These are phyloP conservation scores for Orientallactaga bullata DNA, from an alignment of 2,113 vertebrate genomes.

Conservation along the genomic window DNA sequence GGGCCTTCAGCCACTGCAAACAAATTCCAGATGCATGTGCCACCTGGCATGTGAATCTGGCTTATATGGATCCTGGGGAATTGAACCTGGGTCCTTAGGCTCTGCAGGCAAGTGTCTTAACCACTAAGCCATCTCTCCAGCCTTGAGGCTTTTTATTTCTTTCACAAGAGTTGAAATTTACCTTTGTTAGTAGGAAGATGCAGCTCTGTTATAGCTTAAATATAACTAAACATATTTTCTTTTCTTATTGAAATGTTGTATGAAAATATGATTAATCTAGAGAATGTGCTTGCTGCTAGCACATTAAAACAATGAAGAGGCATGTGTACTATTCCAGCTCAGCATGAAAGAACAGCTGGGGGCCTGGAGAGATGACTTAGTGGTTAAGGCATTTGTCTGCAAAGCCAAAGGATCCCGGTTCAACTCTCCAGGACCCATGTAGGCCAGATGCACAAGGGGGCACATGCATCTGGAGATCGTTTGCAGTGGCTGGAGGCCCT, in stretches of 20 bases:
- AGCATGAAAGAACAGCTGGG: conserved; percentile 21
- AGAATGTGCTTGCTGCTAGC: not conserved
- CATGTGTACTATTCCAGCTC: not conserved
- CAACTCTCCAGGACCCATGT: too few species aligned
- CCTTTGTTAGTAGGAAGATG: conserved; percentile 4
- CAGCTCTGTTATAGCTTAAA: not conserved
- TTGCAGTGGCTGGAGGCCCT: too few species aligned
- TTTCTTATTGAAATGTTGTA: not conserved
- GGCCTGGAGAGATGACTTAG: too few species aligned
- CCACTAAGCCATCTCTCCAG: too few species aligned
- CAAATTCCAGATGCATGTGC: too few species aligned
- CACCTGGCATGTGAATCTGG: not conserved
- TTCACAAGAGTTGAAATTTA: conserved; percentile 32
- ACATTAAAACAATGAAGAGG: not conserved
- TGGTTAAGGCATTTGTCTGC: too few species aligned
- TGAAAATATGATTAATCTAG: conserved; percentile 37
- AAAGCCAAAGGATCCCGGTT: too few species aligned
- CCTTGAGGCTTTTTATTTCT: not conserved
- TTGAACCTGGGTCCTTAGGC: not conserved
- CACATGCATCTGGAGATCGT: too few species aligned
- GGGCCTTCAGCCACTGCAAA: too few species aligned
- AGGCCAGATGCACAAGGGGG: too few species aligned
- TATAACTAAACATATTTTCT: not conserved
- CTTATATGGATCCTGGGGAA: not conserved
- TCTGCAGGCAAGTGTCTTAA: not conserved